These are phyloP conservation scores for Pristionchus japonicus DNA, from an alignment of 2,888 invertebrate species.

Conservation along the genomic window DNA sequence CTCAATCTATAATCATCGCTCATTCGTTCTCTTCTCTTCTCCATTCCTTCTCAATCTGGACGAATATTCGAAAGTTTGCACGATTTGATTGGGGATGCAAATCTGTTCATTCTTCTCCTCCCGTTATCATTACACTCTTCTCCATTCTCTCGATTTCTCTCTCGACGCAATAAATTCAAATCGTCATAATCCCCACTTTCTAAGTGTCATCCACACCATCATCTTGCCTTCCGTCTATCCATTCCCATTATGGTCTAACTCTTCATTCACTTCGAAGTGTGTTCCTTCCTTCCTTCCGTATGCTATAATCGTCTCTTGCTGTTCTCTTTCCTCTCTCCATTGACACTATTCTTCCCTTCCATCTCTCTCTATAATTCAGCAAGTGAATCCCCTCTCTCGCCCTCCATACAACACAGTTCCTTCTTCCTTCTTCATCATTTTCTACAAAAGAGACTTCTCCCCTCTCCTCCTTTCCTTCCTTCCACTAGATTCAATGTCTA, in stretches of 20 bases:
- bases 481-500: neutral
- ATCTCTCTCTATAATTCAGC: constrained; percentile 35
- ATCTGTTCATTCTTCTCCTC: neutral
- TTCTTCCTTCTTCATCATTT: neutral
- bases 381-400: neutral
- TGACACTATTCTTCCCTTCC: no score
- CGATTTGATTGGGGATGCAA: neutral
- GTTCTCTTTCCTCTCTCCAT: constrained; percentile 5
- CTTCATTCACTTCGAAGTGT: neutral
- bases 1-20: constrained; percentile 22
- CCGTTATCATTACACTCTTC: neutral
- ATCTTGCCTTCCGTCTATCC: neutral
- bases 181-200: neutral
- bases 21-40: neutral
- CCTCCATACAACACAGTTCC: constrained; percentile 4
- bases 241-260: neutral
- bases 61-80: neutral
- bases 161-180: neutral
- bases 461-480: neutral
- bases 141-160: neutral
- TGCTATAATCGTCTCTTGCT: constrained; percentile 20
- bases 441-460: constrained; percentile 9
- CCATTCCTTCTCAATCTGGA: neutral
- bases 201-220: neutral
- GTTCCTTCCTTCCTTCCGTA: neutral